These are phyloP conservation scores for Ciconia boyciana DNA, from an alignment of 2,113 vertebrate genomes.

Conservation along the genomic window DNA sequence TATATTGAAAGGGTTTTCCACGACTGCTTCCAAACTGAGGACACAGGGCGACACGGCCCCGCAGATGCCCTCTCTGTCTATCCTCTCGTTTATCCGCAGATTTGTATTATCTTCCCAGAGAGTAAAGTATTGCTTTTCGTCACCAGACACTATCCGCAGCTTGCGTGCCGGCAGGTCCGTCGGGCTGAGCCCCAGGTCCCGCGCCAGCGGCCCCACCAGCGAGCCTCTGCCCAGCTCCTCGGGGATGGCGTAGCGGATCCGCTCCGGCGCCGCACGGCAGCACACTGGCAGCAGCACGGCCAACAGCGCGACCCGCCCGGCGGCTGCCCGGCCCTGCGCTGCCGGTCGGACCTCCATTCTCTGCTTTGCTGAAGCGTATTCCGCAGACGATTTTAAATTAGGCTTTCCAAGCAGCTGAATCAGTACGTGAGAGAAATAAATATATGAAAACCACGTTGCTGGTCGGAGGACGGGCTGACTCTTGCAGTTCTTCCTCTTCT, in stretches of 20 bases:
- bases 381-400: not conserved
- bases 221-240: constrained; percentile 46
- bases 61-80: constrained; percentile 80
- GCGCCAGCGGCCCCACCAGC: constrained; percentile 41
- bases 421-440: not conserved
- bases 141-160: not conserved
- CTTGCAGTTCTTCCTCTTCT: not conserved
- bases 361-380: not conserved
- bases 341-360: not conserved
- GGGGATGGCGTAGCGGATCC: not conserved
- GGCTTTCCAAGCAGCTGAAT: not conserved
- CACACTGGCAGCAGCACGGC: not conserved
- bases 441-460: rapidly evolving
- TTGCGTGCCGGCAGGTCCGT: not conserved
- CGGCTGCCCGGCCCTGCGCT: not conserved
- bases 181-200: constrained; percentile 8
- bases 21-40: constrained; percentile 70
- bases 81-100: constrained; percentile 70
- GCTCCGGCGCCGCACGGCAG: not conserved
- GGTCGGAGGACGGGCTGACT: not conserved
- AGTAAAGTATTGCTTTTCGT: constrained; percentile 13
- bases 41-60: constrained; percentile 53
- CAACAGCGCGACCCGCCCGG: not conserved
- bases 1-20: constrained; percentile 78
- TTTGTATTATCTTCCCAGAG: constrained; percentile 32